Evolutionary conservation across 2,113 vertebrate species (phyloP).

Genomic region (Oncorhynchus masou): DNA sequence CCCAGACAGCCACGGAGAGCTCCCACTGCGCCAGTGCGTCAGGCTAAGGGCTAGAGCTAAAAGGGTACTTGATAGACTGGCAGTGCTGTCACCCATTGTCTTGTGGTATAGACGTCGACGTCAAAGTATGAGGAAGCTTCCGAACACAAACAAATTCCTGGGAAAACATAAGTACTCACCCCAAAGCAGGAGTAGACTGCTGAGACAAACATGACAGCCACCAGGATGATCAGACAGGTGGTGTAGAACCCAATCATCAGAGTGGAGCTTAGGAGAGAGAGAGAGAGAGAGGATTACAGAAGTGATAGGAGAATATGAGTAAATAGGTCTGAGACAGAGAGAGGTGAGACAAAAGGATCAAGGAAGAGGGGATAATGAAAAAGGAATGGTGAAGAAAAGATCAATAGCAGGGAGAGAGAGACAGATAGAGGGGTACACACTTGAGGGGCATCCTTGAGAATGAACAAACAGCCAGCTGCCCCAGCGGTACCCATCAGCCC

Average conservation of each 20-base stretch:
- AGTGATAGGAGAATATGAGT: too few species aligned
- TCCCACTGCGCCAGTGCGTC: background rate
- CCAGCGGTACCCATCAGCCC: too few species aligned
- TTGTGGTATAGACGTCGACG: too few species aligned
- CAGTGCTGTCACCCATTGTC: too few species aligned
- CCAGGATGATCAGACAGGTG: conserved; percentile 86
- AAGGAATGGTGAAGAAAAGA: conserved; percentile 18
- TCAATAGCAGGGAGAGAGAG: background rate
- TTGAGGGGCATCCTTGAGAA: too few species aligned
- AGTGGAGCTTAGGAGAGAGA: conserved; percentile 77
- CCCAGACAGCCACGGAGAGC: too few species aligned
- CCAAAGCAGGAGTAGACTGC: conserved; percentile 91
- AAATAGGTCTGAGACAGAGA: conserved; percentile 35
- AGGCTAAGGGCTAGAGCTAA: too few species aligned
- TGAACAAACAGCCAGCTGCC: too few species aligned
- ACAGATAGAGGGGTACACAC: too few species aligned
- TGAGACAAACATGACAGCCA: conserved; percentile 86
- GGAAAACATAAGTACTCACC: conserved; percentile 70
- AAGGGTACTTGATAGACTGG: too few species aligned
- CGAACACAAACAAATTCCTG: too few species aligned
- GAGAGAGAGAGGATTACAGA: background rate
- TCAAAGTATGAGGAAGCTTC: too few species aligned
- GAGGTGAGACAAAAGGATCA: conserved; percentile 67
- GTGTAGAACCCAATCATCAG: conserved; percentile 93
- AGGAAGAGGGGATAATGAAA: conserved; percentile 62